Percentiles rank a stretch among this genome's conserved stretches.
phyloP scores from a whole-genome alignment of 2,797 vertebrate genomes.

The Epinephelus malabaricus region DNA sequence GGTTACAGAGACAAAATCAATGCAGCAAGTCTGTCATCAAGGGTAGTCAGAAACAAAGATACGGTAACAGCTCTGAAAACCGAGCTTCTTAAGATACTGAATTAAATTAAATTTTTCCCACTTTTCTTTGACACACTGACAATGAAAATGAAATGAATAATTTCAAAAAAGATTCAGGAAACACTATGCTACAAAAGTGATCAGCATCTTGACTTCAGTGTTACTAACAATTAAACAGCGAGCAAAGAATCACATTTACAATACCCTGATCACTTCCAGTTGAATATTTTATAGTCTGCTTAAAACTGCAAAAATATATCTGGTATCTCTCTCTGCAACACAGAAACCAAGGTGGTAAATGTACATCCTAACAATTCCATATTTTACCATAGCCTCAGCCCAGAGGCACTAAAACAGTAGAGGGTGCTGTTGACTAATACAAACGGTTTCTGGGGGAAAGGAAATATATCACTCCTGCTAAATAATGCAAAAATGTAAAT shows the following conservation, averaged over 20 bases:
- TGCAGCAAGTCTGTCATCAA: neutral
- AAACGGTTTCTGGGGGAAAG: neutral
- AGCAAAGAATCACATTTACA: neutral
- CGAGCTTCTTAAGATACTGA: neutral
- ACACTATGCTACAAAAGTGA: neutral
- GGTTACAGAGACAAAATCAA: neutral
- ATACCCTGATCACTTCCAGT: too few species aligned
- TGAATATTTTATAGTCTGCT: neutral
- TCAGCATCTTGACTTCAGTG: neutral
- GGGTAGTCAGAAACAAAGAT: neutral
- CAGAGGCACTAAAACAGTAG: slow-evolving; percentile 25
- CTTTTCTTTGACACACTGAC: neutral
- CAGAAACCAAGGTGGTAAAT: neutral
- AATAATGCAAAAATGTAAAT: neutral
- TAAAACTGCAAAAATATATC: neutral
- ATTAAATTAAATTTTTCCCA: neutral
- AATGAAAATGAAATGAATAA: neutral
- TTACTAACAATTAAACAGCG: neutral
- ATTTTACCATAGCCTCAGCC: neutral
- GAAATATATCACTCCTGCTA: accelerated
- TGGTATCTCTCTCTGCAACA: neutral
- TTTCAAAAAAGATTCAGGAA: neutral
- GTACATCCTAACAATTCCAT: neutral
- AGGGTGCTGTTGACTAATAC: slow-evolving; percentile 39
- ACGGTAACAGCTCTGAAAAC: neutral